Evolutionary conservation across 1,140 invertebrate genomes (phyloP).

Genomic region (Aphaenogaster floridana): DNA sequence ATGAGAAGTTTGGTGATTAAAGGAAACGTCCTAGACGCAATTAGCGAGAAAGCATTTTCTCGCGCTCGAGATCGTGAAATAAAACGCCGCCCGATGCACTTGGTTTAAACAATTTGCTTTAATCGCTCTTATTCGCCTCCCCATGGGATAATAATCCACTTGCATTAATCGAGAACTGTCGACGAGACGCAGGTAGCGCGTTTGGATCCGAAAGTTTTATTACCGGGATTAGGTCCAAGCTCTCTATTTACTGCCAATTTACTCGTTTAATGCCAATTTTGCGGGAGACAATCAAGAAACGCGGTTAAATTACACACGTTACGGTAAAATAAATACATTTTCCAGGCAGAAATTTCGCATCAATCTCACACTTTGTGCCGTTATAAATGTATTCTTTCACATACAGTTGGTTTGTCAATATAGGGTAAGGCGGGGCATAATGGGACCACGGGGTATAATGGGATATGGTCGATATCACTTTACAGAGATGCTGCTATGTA

Average conservation of each 20-base stretch:
- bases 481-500: no score
- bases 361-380: not conserved
- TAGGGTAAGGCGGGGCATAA: no score
- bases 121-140: conserved; percentile 39
- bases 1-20: conserved; percentile 59
- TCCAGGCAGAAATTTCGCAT: not conserved
- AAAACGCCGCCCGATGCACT: conserved; percentile 45
- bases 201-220: conserved; percentile 56
- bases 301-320: not conserved
- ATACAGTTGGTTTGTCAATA: not conserved
- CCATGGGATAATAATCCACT: conserved; percentile 60
- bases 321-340: not conserved
- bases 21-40: conserved; percentile 36
- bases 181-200: conserved; percentile 22
- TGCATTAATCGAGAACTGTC: conserved; percentile 38
- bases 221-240: conserved; percentile 37
- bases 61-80: conserved; percentile 5
- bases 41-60: conserved; percentile 54
- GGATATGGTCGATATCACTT: no score
- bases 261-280: conserved; percentile 31
- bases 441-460: no score
- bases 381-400: not conserved
- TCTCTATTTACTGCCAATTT: conserved; percentile 48
- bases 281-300: not conserved
- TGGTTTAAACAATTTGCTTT: conserved; percentile 61